Evolutionary conservation across 92 coral and sea anemone species (phyloP), one percentile per base, ranked within the genome.

Genomic region (Montipora capitata): DNA sequence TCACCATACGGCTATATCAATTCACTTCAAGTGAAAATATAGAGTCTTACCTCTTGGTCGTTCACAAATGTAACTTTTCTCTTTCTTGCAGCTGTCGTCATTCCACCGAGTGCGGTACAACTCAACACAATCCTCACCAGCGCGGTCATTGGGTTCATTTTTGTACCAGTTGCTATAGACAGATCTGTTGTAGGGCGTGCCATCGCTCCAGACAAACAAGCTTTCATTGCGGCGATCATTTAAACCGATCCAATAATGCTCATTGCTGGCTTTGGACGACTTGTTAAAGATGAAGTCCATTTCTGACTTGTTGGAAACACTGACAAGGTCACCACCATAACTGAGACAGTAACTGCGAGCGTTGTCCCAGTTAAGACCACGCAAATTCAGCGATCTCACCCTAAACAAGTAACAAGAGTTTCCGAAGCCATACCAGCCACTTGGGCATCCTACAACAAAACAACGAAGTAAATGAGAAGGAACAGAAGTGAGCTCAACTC

Each of bases 131-230:
- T 95, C 95, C 49, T 95, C 96, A 3, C 89, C 86, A 14, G 56
- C 56, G n/a, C 85, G 86, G 66, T 97, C 85, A 78, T 95, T 97
- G 41, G 99, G 99, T 73, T 97, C 99, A 13, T 92, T 86, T 45
- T 39, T 27, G 0, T 89, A 40, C 99, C 99, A 97, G 74, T 88
- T 92, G 10, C 74, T 79, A 59, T 71, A 96, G 9, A 78, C 73
- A 7, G 92, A 77, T 12, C 75, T 43, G 7, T 90, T 90, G 68
- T 79, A 89, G 1, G 83, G 66, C 54, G 87, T 76, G 10, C 96
- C 98, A 80, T 97, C 99, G 63, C 97, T 95, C 99, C 99, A 97
- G 7, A 86, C 90, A 81, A 92, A 97, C 13, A 76, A 40, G 72
- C 94, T 92, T 61, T 96, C 96, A 43, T 94, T 95, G 67, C 85